Percentiles rank a stretch among this genome's conserved stretches.
These are phyloP conservation scores for Cataglyphis livida DNA, from an alignment of 2,888 invertebrate genomes.

Conservation along the genomic window DNA sequence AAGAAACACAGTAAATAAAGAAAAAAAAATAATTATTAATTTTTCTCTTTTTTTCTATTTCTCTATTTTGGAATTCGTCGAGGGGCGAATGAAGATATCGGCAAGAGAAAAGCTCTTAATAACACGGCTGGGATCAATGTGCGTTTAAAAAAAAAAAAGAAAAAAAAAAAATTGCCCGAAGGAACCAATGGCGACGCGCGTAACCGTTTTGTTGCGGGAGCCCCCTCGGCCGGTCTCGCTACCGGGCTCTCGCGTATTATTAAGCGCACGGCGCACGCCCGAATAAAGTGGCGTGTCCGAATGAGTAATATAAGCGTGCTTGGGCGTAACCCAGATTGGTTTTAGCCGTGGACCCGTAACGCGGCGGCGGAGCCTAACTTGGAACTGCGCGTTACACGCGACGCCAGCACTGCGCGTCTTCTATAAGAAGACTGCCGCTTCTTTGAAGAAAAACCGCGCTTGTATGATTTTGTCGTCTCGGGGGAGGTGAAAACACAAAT, in stretches of 20 bases:
- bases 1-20: not conserved
- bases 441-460: not conserved
- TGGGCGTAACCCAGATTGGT: slow-evolving; percentile 84
- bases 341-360: slow-evolving; percentile 76
- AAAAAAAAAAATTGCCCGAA: slow-evolving; percentile 72
- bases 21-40: not conserved
- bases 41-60: not conserved
- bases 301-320: slow-evolving; percentile 83
- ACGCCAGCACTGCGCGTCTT: slow-evolving; percentile 26
- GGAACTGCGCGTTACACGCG: slow-evolving; percentile 83
- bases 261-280: slow-evolving; percentile 74
- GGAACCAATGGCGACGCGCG: slow-evolving; percentile 68
- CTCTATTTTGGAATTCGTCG: not conserved
- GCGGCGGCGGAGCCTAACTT: slow-evolving; percentile 82
- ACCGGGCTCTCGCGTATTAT: slow-evolving; percentile 66
- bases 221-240: slow-evolving; percentile 67
- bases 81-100: not conserved
- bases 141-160: slow-evolving; percentile 53
- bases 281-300: slow-evolving; percentile 84
- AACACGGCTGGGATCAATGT: slow-evolving; percentile 48
- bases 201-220: slow-evolving; percentile 75
- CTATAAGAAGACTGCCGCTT: not conserved
- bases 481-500: too few relatives aligned
- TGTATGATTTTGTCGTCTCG: too few relatives aligned
- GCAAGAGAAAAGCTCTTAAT: slow-evolving; percentile 31